Percentiles rank a stretch among this genome's conserved stretches.
Conservation (phyloP, 1,140 invertebrate genomes). For the Frieseomelitta varia region DNA sequence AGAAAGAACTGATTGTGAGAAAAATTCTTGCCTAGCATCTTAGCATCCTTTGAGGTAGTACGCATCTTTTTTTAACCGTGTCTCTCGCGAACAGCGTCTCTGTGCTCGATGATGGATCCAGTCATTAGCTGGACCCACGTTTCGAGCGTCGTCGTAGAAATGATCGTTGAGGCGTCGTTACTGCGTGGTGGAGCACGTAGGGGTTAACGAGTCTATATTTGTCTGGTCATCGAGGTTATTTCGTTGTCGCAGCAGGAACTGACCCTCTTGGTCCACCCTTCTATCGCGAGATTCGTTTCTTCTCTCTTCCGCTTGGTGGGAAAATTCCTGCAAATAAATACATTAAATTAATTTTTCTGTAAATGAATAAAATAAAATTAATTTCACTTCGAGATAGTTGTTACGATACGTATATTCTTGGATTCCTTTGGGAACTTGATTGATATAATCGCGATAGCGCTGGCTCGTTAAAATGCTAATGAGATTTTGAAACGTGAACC, state of each 20-base stretch:
- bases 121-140: neutral
- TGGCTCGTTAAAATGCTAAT: too few species aligned
- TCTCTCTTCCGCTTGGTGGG: neutral
- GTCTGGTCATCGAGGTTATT: neutral
- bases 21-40: too few species aligned
- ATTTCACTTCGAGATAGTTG: neutral
- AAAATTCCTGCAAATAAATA: neutral
- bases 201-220: neutral
- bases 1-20: neutral
- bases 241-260: neutral
- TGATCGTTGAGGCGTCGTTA: constrained; percentile 7
- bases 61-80: neutral
- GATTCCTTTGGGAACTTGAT: too few species aligned
- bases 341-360: neutral
- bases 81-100: neutral
- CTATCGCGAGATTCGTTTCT: neutral
- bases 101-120: neutral
- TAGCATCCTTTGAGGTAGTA: neutral
- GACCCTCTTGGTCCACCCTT: neutral
- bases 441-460: too few species aligned
- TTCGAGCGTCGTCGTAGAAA: neutral
- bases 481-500: too few species aligned
- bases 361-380: neutral
- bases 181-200: neutral
- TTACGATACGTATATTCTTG: too few species aligned